These are phyloP conservation scores for Pilophorus perplexus DNA, from an alignment of 2,888 invertebrate genomes.

Conservation along the genomic window DNA sequence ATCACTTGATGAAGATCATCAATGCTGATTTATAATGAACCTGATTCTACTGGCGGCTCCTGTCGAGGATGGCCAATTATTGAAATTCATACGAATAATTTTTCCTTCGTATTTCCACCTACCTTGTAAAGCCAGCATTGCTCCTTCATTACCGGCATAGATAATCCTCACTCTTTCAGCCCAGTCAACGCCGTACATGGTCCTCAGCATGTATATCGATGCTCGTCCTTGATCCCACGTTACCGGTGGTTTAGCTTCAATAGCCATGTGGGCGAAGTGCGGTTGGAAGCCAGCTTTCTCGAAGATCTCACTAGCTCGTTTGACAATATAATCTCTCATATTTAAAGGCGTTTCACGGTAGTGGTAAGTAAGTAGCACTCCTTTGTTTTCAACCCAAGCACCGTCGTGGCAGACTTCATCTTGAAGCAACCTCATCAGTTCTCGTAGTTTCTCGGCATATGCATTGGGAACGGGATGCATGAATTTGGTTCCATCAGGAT, in stretches of 20 bases:
- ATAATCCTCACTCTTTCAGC: constrained; percentile 53
- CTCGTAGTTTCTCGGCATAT: constrained; percentile 52
- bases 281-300: constrained; percentile 52
- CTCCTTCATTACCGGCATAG: constrained; percentile 54
- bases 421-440: constrained; percentile 51
- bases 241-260: constrained; percentile 54
- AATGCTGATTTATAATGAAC: too few relatives aligned
- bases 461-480: constrained; percentile 54
- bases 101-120: too few relatives aligned
- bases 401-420: constrained; percentile 53
- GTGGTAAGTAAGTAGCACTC: constrained; percentile 53
- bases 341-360: constrained; percentile 52
- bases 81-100: too few relatives aligned
- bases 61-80: too few relatives aligned
- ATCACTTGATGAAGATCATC: too few relatives aligned
- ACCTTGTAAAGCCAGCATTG: constrained; percentile 53
- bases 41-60: too few relatives aligned
- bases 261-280: constrained; percentile 52
- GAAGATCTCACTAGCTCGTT: constrained; percentile 52
- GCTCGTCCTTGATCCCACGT: constrained; percentile 54
- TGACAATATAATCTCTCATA: constrained; percentile 50
- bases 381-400: constrained; percentile 55
- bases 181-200: constrained; percentile 54
- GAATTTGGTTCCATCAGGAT: constrained; percentile 54
- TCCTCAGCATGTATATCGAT: constrained; percentile 54